Evolutionary conservation across 2,797 vertebrate species (phyloP), one percentile per base, ranked within the genome.

Genomic region (Sebastes reedi): DNA sequence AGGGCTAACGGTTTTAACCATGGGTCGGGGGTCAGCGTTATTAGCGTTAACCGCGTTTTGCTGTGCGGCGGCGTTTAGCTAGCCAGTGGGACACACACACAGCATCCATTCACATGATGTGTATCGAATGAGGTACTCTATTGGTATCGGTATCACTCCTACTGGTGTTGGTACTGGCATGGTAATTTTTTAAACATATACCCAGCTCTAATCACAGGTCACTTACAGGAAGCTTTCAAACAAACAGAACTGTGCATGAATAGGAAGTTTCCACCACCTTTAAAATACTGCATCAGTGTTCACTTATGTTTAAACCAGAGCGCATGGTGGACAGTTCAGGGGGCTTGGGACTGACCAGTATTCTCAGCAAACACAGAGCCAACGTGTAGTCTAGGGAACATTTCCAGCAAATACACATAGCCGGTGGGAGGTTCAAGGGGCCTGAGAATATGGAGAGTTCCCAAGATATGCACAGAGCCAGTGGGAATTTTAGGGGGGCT

Each of bases 331-430:
- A 30, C 5, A 2, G 8, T 78, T 70, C 29, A 64, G 36, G 9
- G 34, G 24, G 5, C 14, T 18, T 20, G 14, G 13, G 55, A 65
- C 24, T 14, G n/a, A 52, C 8, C 1, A 22, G 70, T 56, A 3
- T 54, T 68, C 3, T 64, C 6, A 39, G 34, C 22, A 55, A 62
- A 52, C 20, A 54, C 8, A 54, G 22, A 64, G 79, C 36, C 60
- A 25, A 11, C 54, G 12, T 71, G 14, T 34, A 42, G 12, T 30
- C 29, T 18, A 42, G 30, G 2, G 36, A 55, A 66, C 58, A 30
- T 68, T 84, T 86, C 77, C 81, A 85, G 73, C 18, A 72, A 88
- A 73, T 74, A 62, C 67, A 71, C 70, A 75, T 61, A 76, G 73
- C 82, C 25, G 1, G n/a, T 69, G 76, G 79, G 75, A 54, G 73